Percentiles rank a stretch among this genome's conserved stretches.
Conservation (phyloP, 2,797 vertebrate species). For the Acanthurus tractus region DNA sequence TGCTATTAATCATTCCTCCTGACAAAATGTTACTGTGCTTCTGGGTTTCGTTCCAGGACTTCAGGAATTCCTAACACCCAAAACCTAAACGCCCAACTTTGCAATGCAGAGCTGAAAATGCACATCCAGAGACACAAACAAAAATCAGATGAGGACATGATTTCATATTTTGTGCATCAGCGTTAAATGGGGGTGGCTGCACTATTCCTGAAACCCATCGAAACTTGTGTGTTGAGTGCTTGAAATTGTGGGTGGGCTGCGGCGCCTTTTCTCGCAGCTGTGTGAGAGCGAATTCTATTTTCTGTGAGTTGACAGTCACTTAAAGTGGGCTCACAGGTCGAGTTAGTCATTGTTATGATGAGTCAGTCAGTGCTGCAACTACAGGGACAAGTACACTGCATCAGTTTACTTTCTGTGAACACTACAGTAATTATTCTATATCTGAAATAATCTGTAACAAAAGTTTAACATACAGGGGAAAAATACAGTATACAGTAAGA, state of each 20-base stretch:
- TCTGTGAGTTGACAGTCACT: constrained; percentile 71
- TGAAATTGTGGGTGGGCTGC: constrained; percentile 59
- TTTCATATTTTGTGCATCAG: constrained; percentile 33
- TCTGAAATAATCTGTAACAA: constrained; percentile 5
- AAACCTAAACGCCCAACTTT: background rate
- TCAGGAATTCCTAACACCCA: background rate
- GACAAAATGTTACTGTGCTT: background rate
- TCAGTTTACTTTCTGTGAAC: constrained; percentile 38
- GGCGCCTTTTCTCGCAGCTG: constrained; percentile 42
- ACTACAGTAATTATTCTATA: constrained; percentile 10
- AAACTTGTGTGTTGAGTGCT: constrained; percentile 48
- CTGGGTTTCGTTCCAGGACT: background rate
- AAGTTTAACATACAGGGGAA: background rate
- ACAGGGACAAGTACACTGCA: constrained; percentile 45
- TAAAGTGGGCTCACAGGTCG: constrained; percentile 76
- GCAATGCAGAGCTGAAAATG: background rate
- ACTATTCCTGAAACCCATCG: constrained; percentile 62
- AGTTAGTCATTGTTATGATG: constrained; percentile 82
- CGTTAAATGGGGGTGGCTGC: constrained; percentile 38
- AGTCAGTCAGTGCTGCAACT: constrained; percentile 74
- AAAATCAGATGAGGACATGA: constrained; percentile 17
- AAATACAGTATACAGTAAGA: too few species aligned
- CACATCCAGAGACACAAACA: constrained; percentile 8
- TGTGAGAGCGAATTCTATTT: constrained; percentile 65
- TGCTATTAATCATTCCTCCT: background rate